A percentile compares a stretch with the other conserved stretches of the same genome.
Conservation (phyloP, 2,797 vertebrate genomes). For the Basileuterus tristriatus region DNA sequence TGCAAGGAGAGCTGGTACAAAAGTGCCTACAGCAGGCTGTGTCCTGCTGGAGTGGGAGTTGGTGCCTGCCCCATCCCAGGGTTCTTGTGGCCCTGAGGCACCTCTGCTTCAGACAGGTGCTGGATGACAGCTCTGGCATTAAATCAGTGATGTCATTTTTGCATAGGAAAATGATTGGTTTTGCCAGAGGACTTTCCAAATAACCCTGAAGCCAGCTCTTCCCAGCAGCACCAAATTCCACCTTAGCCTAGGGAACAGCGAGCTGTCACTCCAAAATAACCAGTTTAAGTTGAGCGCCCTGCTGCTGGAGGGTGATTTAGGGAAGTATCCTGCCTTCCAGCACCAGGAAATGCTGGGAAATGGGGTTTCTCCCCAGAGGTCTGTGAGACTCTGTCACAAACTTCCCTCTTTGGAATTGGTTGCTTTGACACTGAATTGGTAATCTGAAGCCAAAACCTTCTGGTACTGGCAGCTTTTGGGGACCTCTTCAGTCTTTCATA, state of each 20-base stretch:
- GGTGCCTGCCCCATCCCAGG: fast-evolving
- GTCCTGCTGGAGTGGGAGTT: background rate
- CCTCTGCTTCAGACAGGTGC: background rate
- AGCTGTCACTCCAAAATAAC: background rate
- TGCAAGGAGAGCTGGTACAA: fast-evolving
- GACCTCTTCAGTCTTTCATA: background rate
- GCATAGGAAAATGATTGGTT: background rate
- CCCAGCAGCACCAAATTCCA: background rate
- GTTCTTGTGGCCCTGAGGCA: fast-evolving
- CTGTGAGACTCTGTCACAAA: background rate
- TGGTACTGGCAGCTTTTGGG: fast-evolving
- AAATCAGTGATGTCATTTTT: background rate
- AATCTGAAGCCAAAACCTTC: background rate
- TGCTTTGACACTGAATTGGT: background rate
- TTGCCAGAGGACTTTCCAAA: background rate
- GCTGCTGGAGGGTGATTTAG: background rate
- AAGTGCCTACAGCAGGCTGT: background rate
- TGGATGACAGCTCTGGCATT: background rate
- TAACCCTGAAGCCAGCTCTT: background rate
- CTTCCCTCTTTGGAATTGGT: background rate
- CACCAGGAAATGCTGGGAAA: fast-evolving
- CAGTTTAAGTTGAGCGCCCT: fast-evolving
- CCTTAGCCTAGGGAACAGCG: fast-evolving
- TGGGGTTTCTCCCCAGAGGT: fast-evolving
- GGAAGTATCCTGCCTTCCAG: background rate